These are phyloP conservation scores for Neoniphon sammara DNA, from an alignment of 2,797 vertebrate genomes.

Conservation along the genomic window DNA sequence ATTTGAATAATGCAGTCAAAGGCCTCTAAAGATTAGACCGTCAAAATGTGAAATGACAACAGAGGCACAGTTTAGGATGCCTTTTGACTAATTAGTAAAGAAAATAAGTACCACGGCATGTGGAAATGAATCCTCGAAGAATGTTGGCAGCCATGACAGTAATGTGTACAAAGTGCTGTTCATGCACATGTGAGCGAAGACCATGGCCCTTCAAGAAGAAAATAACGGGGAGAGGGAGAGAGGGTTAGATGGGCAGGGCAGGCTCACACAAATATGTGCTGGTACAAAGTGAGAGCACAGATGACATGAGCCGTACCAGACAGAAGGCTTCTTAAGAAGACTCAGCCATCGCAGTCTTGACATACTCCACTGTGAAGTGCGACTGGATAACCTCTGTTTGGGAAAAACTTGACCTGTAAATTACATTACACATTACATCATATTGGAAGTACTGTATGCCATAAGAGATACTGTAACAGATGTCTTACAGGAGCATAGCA, in stretches of 20 bases:
- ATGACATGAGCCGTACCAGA: conserved; percentile 82
- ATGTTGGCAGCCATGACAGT: conserved; percentile 94
- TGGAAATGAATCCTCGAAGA: conserved; percentile 91
- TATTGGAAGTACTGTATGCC: not conserved
- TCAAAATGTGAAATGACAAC: fast-evolving
- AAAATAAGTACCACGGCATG: conserved; percentile 82
- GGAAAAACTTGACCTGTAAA: conserved; percentile 77
- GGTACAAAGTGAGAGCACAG: not conserved
- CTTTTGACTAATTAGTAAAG: not conserved
- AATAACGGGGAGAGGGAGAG: not conserved
- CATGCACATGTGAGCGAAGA: conserved; percentile 86
- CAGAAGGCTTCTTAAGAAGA: conserved; percentile 84
- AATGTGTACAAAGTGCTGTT: conserved; percentile 86
- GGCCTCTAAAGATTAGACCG: not conserved
- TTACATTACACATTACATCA: not conserved
- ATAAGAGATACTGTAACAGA: not conserved
- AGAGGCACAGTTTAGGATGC: not conserved
- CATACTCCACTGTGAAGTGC: conserved; percentile 60
- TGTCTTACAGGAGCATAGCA: not conserved
- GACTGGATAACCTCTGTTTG: conserved; percentile 60
- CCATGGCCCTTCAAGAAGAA: conserved; percentile 84
- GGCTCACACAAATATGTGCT: not conserved
- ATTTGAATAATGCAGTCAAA: not conserved
- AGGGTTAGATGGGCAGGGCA: not conserved
- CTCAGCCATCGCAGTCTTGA: conserved; percentile 81